Percentiles rank a stretch among this genome's conserved stretches.
Conservation (phyloP, 2,888 invertebrate species). For the Aleiodes testaceus region DNA sequence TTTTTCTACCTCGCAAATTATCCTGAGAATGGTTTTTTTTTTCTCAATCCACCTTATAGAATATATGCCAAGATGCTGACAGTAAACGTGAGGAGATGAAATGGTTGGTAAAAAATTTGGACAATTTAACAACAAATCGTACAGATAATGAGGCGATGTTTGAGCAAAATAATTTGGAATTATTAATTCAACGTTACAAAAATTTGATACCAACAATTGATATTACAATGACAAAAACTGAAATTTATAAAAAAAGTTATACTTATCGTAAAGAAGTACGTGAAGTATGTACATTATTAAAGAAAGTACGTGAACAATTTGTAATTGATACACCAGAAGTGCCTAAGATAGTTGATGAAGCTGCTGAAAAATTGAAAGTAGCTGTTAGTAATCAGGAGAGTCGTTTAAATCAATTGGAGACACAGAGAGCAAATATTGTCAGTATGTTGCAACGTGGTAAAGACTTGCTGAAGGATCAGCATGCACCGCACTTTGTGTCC, state of each 20-base stretch:
- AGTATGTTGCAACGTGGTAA: conserved; percentile 93
- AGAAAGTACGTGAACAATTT: conserved; percentile 84
- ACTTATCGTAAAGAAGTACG: conserved; percentile 92
- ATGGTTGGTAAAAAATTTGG: conserved; percentile 93
- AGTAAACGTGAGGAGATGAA: conserved; percentile 94
- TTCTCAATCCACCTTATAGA: conserved; percentile 74
- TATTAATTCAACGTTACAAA: conserved; percentile 89
- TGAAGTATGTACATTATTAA: conserved; percentile 86
- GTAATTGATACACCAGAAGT: conserved; percentile 81
- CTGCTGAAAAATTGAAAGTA: conserved; percentile 82
- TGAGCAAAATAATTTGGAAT: conserved; percentile 88
- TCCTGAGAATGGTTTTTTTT: conserved; percentile 31
- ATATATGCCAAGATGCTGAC: conserved; percentile 92
- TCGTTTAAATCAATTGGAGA: conserved; percentile 87
- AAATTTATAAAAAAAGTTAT: conserved; percentile 93
- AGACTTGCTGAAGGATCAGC: conserved; percentile 88
- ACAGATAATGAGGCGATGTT: conserved; percentile 85
- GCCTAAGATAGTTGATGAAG: conserved; percentile 82
- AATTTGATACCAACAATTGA: conserved; percentile 93
- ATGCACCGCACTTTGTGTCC: conserved; percentile 90
- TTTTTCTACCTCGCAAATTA: conserved; percentile 3
- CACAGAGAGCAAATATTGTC: conserved; percentile 88
- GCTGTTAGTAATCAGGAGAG: conserved; percentile 88
- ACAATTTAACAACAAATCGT: conserved; percentile 87
- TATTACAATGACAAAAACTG: conserved; percentile 93